Percentiles rank a stretch among this genome's conserved stretches.
Conservation (phyloP, 2,797 vertebrate genomes). For the Anabacerthia variegaticeps region DNA sequence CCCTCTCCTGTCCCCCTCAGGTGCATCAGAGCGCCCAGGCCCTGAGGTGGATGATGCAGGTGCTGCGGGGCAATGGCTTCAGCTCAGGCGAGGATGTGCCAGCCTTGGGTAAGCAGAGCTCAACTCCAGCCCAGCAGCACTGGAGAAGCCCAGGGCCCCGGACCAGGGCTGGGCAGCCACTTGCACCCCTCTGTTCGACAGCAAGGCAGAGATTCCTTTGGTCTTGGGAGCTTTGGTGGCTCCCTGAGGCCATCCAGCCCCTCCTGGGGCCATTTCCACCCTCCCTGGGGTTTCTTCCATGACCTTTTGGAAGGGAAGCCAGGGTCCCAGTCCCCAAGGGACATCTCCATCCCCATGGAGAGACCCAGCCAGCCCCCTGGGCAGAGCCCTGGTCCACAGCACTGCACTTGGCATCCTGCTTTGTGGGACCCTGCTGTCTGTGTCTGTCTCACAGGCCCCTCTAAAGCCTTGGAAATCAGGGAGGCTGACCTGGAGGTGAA, state of each 20-base stretch:
- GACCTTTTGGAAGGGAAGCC: not conserved
- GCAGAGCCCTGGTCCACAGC: not conserved
- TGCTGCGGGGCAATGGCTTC: conserved; percentile 77
- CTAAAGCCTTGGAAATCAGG: conserved; percentile 41
- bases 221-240: not conserved
- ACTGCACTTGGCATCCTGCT: not conserved
- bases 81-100: conserved; percentile 71
- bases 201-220: not conserved
- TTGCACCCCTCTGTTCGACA: not conserved
- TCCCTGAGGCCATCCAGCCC: not conserved
- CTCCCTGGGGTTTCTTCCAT: not conserved
- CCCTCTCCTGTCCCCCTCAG: conserved; percentile 61
- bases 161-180: not conserved
- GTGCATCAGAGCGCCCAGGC: conserved; percentile 79
- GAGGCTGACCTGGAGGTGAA: conserved; percentile 30
- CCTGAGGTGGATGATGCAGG: conserved; percentile 88
- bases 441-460: conserved; percentile 43
- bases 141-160: fast-evolving
- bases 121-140: not conserved
- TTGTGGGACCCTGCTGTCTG: not conserved
- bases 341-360: not conserved
- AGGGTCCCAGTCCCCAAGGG: fast-evolving
- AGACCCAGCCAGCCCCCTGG: not conserved
- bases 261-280: not conserved
- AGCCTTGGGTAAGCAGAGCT: conserved; percentile 72